A percentile compares a stretch with the other conserved stretches of the same genome.
Evolutionary conservation across 37 sponge, comb jelly and placozoan species (phyloP).

Genomic region (Spongilla lacustris): DNA sequence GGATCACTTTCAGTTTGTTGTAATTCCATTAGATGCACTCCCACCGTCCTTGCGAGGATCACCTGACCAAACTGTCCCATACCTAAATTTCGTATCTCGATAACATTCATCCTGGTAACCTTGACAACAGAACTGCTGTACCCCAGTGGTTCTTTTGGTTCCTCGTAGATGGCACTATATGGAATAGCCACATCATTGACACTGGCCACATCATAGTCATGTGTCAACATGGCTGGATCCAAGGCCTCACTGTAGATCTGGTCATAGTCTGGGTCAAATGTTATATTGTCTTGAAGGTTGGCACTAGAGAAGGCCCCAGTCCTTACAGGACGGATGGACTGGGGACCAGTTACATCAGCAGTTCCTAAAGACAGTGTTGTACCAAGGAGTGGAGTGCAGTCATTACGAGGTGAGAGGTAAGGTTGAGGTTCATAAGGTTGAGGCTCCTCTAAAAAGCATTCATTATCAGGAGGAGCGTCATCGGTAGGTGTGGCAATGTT

Average conservation of each 20-base stretch:
- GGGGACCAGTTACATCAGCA: background rate
- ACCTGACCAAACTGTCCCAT: slow-evolving; percentile 84
- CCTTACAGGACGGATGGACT: background rate
- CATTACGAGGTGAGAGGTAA: background rate
- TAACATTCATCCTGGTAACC: slow-evolving; percentile 43
- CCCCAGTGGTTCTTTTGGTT: slow-evolving; percentile 25
- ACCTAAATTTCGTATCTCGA: slow-evolving; percentile 61
- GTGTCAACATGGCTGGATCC: slow-evolving; percentile 53
- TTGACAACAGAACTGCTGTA: slow-evolving; percentile 18
- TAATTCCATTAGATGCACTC: slow-evolving; percentile 60
- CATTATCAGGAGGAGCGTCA: background rate
- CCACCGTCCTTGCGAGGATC: slow-evolving; percentile 55
- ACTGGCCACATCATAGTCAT: slow-evolving; percentile 23
- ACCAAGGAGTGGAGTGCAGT: background rate
- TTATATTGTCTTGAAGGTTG: background rate
- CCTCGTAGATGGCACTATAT: slow-evolving; percentile 73
- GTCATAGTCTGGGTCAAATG: slow-evolving; percentile 47
- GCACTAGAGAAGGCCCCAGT: background rate
- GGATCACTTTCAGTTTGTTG: slow-evolving; percentile 49
- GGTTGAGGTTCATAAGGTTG: background rate
- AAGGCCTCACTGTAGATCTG: slow-evolving; percentile 76
- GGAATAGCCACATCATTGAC: slow-evolving; percentile 34
- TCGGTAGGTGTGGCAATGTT: no score
- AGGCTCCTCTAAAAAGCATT: background rate
- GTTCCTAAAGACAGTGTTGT: background rate